Percentiles rank a stretch among this genome's conserved stretches.
Conservation (phyloP, 2,113 vertebrate species). For the Laticauda laticaudata region DNA sequence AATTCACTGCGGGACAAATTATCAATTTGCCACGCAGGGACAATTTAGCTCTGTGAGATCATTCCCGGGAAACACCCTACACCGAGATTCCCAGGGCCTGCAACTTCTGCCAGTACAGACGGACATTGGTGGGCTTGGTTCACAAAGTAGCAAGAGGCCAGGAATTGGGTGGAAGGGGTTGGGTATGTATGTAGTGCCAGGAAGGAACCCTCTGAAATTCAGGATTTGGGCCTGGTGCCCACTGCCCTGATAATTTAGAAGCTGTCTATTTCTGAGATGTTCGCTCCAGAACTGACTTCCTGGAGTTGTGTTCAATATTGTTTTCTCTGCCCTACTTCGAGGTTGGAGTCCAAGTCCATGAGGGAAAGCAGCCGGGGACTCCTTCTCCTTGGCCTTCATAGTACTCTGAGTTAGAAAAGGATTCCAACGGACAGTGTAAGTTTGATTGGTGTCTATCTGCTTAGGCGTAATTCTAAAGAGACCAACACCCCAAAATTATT, state of each 20-base stretch:
- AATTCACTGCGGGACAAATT: background rate
- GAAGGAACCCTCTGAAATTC: too few relatives aligned
- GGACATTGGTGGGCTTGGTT: background rate
- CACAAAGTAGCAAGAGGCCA: background rate
- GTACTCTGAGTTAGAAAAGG: background rate
- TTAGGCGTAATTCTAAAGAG: background rate
- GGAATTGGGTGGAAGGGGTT: background rate
- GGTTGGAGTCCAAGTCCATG: too few relatives aligned
- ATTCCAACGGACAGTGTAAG: background rate
- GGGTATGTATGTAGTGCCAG: rapidly evolving
- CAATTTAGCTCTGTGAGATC: too few relatives aligned
- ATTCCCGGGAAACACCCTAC: background rate
- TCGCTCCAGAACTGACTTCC: background rate
- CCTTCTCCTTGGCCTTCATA: background rate
- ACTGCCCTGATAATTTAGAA: too few relatives aligned
- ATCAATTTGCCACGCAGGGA: background rate
- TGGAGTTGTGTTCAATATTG: background rate
- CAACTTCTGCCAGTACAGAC: background rate
- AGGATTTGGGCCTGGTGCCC: background rate
- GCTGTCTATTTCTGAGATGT: too few relatives aligned
- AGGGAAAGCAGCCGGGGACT: background rate
- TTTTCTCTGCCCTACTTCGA: background rate
- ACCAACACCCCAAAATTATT: background rate
- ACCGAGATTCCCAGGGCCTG: background rate
- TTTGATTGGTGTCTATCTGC: background rate